Base-by-base conservation (phyloP, 2,113 vertebrate species). In the Glaucomys volans region DNA sequence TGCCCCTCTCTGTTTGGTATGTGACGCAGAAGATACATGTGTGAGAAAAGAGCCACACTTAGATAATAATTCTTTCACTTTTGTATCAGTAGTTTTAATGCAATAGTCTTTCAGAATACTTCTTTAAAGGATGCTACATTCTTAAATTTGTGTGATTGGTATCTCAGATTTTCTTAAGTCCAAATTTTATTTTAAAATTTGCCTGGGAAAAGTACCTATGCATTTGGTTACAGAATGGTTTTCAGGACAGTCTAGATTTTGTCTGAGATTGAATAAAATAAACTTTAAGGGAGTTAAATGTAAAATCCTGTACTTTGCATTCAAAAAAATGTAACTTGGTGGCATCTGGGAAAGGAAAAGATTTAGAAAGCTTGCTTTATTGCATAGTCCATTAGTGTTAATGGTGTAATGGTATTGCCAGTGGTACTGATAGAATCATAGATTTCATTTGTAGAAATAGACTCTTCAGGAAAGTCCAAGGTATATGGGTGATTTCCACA, bases 131-230 rank as follows among this genome's bases (percentile, higher is more conserved):
- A 50, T 54, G 28, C 26, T 47, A 75, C 24, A 69, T 72, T 80
- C 30, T 81, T 86, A 91, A 54, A 52, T 57, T 87, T 93, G 52
- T 81, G 75, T 80, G 71, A 71, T 47, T 32, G 54, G 10, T 20
- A 37, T 50, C 18, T 86, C 28, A 72, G 35, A 86, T 67, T 89
- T 8, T 71, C 8, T 22, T 66, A 59, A 28, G 1, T 90, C 76
- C 85, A 74, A 54, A 80, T 85, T 62, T 71, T 87, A 32, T 40
- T 83, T 93, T 75, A 50, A 71, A 35, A 47, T 79, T 88, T 84
- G 1, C 40, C 18, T 24, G 12, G 44, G 50, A 91, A 95, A 54
- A 2, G 8, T 54, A 54, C 11, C n/a, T 69, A 54, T 50, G 5
- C 8, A 71, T 88, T 62, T 91, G 40, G 44, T 59, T 57, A 37